Conservation (phyloP, 2,113 vertebrate species). For the Ia io region DNA sequence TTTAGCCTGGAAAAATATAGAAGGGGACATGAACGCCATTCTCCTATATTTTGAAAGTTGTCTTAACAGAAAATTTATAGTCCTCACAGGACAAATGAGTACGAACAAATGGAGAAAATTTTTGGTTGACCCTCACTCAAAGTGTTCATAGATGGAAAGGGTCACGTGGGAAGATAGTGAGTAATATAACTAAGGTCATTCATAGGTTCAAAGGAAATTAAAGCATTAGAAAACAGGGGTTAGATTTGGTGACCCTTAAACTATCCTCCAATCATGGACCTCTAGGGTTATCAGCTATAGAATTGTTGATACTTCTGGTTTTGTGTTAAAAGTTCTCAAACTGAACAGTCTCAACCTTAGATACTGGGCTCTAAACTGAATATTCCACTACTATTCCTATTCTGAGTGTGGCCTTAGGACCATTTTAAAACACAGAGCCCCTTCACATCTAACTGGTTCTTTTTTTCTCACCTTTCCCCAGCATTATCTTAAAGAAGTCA, state of each 20-base stretch:
- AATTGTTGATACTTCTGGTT: neutral
- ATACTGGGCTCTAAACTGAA: neutral
- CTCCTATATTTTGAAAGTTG: neutral
- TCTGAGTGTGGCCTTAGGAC: neutral
- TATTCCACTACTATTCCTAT: neutral
- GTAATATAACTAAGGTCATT: neutral
- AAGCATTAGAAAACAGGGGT: neutral
- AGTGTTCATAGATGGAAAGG: neutral
- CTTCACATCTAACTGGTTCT: neutral
- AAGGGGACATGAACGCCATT: neutral
- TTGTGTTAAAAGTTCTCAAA: slow-evolving; percentile 31
- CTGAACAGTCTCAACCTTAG: neutral
- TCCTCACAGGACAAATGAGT: neutral
- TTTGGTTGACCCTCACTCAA: neutral
- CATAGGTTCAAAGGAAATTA: neutral
- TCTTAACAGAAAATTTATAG: slow-evolving; percentile 16
- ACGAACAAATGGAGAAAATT: neutral
- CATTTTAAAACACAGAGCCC: neutral
- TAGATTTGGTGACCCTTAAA: neutral
- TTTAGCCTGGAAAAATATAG: slow-evolving; percentile 23
- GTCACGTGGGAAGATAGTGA: neutral
- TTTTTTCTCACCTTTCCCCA: neutral
- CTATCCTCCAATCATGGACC: neutral
- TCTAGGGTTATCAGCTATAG: neutral
- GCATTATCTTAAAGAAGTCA: slow-evolving; percentile 8